phyloP scores from a whole-genome alignment of 2,113 vertebrate genomes.

The Danionella cerebrum region DNA sequence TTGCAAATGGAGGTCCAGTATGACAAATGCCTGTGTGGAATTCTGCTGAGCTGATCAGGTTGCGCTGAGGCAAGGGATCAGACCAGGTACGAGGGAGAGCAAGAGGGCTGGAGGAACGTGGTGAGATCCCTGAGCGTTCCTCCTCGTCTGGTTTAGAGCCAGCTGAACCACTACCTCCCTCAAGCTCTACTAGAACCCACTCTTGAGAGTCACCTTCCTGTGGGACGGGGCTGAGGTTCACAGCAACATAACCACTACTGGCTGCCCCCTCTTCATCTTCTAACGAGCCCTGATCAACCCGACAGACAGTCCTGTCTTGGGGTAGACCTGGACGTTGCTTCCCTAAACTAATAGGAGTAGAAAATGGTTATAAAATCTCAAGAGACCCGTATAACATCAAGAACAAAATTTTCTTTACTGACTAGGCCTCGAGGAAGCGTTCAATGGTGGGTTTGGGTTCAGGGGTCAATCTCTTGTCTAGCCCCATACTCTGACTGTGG shows the following conservation, averaged over 20 bases:
- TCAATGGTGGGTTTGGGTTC: constrained; percentile 91
- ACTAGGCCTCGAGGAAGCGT: constrained; percentile 92
- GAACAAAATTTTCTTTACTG: constrained; percentile 28
- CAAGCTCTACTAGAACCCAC: constrained; percentile 94
- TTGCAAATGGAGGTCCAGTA: constrained; percentile 57
- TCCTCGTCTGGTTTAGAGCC: constrained; percentile 67
- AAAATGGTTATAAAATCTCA: not conserved
- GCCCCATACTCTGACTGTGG: constrained; percentile 90
- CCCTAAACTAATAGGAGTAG: constrained; percentile 64
- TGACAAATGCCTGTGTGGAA: constrained; percentile 52
- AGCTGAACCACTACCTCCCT: constrained; percentile 70
- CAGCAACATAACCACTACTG: constrained; percentile 88
- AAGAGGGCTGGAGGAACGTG: constrained; percentile 60
- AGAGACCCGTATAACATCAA: not conserved
- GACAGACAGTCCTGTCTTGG: constrained; percentile 62
- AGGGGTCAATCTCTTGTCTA: constrained; percentile 85
- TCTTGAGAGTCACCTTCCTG: constrained; percentile 91
- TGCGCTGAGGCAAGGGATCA: constrained; percentile 57
- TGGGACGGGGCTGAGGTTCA: constrained; percentile 84
- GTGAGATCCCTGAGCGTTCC: constrained; percentile 64
- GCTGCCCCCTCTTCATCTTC: constrained; percentile 75
- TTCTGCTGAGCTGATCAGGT: constrained; percentile 59
- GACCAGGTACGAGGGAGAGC: constrained; percentile 63
- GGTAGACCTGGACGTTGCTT: constrained; percentile 74
- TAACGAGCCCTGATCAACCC: constrained; percentile 63